Evolutionary conservation across 1,140 invertebrate genomes (phyloP).

Genomic region (Chymomyza costata): DNA sequence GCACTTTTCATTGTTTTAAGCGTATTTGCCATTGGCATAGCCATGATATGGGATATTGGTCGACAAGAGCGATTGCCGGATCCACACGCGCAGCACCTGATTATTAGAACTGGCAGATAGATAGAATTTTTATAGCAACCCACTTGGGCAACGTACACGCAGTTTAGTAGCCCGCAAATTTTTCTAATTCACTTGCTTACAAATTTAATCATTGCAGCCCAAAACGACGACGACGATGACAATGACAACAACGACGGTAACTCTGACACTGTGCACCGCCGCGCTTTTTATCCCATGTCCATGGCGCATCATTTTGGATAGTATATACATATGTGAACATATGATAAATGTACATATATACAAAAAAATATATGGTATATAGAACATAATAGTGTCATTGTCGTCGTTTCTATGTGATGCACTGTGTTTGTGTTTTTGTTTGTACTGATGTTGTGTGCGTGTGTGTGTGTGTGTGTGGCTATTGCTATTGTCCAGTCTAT

Average conservation of each 20-base stretch:
- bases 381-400: conserved; percentile 68
- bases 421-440: conserved; percentile 38
- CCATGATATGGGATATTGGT: conserved; percentile 31
- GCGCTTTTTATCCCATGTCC: too few species aligned
- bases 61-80: conserved; percentile 3
- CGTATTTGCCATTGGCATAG: conserved; percentile 20
- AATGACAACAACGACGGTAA: too few species aligned
- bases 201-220: conserved; percentile 55
- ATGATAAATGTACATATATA: too few species aligned
- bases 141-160: conserved; percentile 28
- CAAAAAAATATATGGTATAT: conserved; percentile 15
- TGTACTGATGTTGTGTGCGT: conserved; percentile 40
- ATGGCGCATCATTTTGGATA: too few species aligned
- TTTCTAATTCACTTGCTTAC: conserved; percentile 54
- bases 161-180: conserved; percentile 12
- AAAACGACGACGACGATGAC: background rate
- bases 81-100: conserved; percentile 23
- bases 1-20: background rate
- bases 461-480: conserved; percentile 32
- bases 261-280: too few species aligned
- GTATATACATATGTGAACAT: too few species aligned
- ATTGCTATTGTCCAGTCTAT: conserved; percentile 14
- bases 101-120: conserved; percentile 29
- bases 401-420: conserved; percentile 29
- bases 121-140: conserved; percentile 16